phyloP scores from a whole-genome alignment of 2,797 vertebrate species.

The Melanotaenia maccullochi region DNA sequence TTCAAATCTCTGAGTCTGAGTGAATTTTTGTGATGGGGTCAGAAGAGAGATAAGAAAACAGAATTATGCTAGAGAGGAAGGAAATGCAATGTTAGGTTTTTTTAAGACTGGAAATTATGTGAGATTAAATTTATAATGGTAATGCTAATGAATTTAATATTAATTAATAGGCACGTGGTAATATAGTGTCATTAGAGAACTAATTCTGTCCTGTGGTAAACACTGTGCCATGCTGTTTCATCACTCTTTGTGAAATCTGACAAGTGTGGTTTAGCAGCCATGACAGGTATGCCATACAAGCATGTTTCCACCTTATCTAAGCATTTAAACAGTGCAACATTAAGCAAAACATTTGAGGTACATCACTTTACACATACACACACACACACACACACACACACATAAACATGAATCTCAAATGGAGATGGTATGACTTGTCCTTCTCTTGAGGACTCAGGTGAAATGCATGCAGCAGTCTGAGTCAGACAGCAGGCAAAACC shows the following conservation, averaged over 20 bases:
- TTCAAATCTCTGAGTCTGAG: conserved; percentile 34
- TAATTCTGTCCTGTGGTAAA: conserved; percentile 64
- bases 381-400: neutral
- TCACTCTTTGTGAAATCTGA: conserved; percentile 35
- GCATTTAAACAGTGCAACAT: conserved; percentile 56
- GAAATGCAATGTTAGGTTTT: neutral
- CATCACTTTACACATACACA: conserved; percentile 2
- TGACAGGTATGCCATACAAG: conserved; percentile 71
- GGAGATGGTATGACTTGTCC: conserved; percentile 10
- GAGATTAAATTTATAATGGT: neutral
- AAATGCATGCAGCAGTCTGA: conserved; percentile 26
- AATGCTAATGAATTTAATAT: neutral
- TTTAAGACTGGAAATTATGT: neutral
- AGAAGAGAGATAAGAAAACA: conserved; percentile 24
- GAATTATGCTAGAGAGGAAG: neutral
- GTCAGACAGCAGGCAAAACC: conserved; percentile 35
- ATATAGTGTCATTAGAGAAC: conserved; percentile 38
- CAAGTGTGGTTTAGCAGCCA: conserved; percentile 41
- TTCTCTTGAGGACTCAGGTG: conserved; percentile 26
- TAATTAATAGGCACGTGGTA: conserved; percentile 26
- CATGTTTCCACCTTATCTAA: conserved; percentile 63
- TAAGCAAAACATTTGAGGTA: conserved; percentile 38
- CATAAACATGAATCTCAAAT: conserved; percentile 2
- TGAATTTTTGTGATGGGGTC: conserved; percentile 44
- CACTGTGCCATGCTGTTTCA: conserved; percentile 68